Evolutionary conservation across 2,888 invertebrate genomes (phyloP).

Genomic region (Synergus japonicus): DNA sequence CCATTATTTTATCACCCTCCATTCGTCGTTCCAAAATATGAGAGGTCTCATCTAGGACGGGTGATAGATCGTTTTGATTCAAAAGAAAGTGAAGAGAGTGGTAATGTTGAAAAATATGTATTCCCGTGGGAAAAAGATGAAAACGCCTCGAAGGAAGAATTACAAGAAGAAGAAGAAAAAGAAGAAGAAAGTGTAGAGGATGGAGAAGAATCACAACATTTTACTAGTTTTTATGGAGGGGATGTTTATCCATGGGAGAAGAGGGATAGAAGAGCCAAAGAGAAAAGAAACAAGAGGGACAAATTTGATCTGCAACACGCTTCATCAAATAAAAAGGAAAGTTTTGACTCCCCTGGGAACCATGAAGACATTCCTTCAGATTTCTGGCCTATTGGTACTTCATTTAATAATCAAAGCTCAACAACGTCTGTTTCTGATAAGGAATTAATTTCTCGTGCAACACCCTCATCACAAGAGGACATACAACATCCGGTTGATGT

Average conservation of each 20-base stretch:
- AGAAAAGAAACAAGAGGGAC: conserved; percentile 52
- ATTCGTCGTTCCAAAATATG: conserved; percentile 60
- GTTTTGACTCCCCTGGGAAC: not conserved
- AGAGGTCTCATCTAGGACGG: conserved; percentile 49
- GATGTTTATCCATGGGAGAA: conserved; percentile 75
- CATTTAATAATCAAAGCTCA: not conserved
- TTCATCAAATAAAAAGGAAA: no score
- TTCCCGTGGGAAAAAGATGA: conserved; percentile 69
- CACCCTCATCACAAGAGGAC: not conserved
- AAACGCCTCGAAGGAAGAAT: conserved; percentile 51
- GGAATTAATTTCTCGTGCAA: not conserved
- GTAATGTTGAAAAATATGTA: conserved; percentile 58
- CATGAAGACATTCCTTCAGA: not conserved
- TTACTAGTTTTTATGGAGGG: conserved; percentile 50
- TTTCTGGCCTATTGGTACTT: not conserved
- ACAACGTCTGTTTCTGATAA: not conserved
- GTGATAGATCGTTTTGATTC: conserved; percentile 43
- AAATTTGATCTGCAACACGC: not conserved
- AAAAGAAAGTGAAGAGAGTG: conserved; percentile 51
- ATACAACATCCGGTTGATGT: not conserved
- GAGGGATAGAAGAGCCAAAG: conserved; percentile 64
- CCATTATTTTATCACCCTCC: conserved; percentile 70
- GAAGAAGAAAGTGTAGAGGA: conserved; percentile 49
- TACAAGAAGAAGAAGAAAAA: conserved; percentile 59
- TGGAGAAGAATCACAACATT: conserved; percentile 52